These are phyloP conservation scores for Hippocampus abdominalis DNA, from an alignment of 2,113 vertebrate genomes.

Conservation along the genomic window DNA sequence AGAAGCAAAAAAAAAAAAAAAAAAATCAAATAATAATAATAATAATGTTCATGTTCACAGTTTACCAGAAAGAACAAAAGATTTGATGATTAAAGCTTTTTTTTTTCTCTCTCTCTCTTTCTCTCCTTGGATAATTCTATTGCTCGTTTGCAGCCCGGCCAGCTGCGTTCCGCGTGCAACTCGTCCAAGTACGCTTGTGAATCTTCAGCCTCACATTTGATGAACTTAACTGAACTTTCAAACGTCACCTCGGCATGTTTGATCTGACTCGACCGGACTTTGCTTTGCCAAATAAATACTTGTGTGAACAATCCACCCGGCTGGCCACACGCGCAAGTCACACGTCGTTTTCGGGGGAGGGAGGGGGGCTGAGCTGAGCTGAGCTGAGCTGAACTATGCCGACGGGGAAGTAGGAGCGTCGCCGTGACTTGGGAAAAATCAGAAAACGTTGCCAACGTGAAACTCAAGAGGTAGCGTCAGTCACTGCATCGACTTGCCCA, in stretches of 20 bases:
- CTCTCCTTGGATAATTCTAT: slow-evolving; percentile 75
- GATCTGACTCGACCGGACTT: slow-evolving; percentile 64
- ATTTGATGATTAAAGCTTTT: slow-evolving; percentile 9
- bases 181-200: background rate
- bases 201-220: background rate
- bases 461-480: too few relatives aligned
- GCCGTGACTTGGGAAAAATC: background rate
- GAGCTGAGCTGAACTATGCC: background rate
- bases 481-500: too few relatives aligned
- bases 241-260: slow-evolving; percentile 72
- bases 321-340: slow-evolving; percentile 43
- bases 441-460: too few relatives aligned
- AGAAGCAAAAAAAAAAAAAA: slow-evolving; percentile 82
- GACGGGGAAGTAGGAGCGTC: background rate
- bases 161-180: background rate
- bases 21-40: slow-evolving; percentile 48
- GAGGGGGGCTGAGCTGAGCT: slow-evolving; percentile 19
- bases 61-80: slow-evolving; percentile 73
- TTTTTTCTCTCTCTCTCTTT: background rate
- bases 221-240: background rate
- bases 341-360: background rate
- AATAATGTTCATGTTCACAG: slow-evolving; percentile 81
- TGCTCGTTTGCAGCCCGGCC: slow-evolving; percentile 68
- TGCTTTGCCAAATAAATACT: slow-evolving; percentile 83
- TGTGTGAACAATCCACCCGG: slow-evolving; percentile 66